phyloP scores from a whole-genome alignment of 2,797 vertebrate species.

The Semaprochilodus insignis region DNA sequence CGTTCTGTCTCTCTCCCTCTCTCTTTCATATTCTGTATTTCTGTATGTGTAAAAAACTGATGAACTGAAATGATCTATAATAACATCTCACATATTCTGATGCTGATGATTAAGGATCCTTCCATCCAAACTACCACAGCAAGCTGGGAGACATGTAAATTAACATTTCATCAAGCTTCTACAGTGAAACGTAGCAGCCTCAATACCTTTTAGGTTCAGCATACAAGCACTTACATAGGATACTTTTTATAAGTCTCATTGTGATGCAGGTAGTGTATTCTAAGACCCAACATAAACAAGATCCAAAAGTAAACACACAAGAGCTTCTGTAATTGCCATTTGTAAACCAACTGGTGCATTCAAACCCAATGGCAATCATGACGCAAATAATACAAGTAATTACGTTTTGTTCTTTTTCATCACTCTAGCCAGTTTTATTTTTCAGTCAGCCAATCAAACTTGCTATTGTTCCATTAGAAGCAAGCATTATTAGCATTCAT shows the following conservation, averaged over 20 bases:
- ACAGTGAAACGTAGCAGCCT: neutral
- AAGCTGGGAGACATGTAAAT: conserved; percentile 7
- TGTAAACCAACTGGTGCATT: conserved; percentile 19
- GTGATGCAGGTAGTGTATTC: neutral
- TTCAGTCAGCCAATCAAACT: conserved; percentile 49
- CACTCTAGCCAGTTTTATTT: conserved; percentile 28
- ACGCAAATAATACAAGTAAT: conserved; percentile 42
- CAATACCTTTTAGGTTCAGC: neutral
- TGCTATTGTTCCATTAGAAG: conserved; percentile 45
- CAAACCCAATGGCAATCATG: conserved; percentile 18
- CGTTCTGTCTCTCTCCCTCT: conserved; percentile 4
- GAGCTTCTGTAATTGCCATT: conserved; percentile 11
- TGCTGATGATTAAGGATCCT: neutral
- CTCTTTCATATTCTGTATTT: conserved; percentile 23
- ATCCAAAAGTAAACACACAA: neutral
- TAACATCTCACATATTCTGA: neutral
- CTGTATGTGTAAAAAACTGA: conserved; percentile 21
- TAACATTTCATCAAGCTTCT: conserved; percentile 26
- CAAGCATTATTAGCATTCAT: conserved; percentile 53
- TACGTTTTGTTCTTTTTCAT: conserved; percentile 43
- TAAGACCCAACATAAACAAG: neutral
- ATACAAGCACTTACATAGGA: neutral
- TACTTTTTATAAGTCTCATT: neutral
- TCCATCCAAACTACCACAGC: neutral
- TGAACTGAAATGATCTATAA: conserved; percentile 5